Evolutionary conservation across 2,888 invertebrate genomes (phyloP).

Genomic region (Prosopocoilus inquinatus): DNA sequence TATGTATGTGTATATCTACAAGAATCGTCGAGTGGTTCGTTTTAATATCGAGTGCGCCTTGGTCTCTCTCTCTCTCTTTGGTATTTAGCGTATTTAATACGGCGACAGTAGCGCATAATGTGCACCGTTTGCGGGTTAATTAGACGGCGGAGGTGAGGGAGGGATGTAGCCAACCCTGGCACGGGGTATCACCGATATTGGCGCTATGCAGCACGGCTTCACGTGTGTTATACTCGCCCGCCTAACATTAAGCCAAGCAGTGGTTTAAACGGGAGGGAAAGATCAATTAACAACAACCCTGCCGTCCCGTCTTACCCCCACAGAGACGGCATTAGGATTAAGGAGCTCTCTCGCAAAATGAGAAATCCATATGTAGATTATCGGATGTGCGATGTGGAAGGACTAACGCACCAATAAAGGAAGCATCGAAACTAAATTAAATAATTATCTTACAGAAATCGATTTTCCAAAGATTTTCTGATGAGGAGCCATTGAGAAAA

Average conservation of each 20-base stretch:
- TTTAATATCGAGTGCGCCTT: conserved; percentile 5
- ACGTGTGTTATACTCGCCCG: conserved; percentile 38
- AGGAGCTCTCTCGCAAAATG: conserved; percentile 44
- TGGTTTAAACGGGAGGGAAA: conserved; percentile 36
- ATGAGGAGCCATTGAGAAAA: too few relatives aligned
- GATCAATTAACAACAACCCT: conserved; percentile 47
- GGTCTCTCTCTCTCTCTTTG: too few relatives aligned
- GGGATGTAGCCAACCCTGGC: conserved; percentile 41
- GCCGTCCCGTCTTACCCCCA: conserved; percentile 37
- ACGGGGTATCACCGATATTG: conserved; percentile 51
- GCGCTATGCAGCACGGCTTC: conserved; percentile 46
- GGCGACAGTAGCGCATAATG: conserved; percentile 44
- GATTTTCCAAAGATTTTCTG: too few relatives aligned
- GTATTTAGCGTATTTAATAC: conserved; percentile 29
- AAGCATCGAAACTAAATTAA: conserved; percentile 7
- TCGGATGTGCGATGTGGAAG: conserved; percentile 16
- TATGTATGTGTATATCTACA: too few relatives aligned
- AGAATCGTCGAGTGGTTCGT: background rate
- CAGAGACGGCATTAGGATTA: conserved; percentile 43
- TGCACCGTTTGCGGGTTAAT: conserved; percentile 50
- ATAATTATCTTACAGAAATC: too few relatives aligned
- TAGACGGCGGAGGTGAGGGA: conserved; percentile 34
- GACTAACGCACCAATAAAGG: conserved; percentile 17
- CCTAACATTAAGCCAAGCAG: conserved; percentile 36
- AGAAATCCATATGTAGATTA: conserved; percentile 47